phyloP scores from a whole-genome alignment of 2,797 vertebrate species.

The Crypturellus tataupa region DNA sequence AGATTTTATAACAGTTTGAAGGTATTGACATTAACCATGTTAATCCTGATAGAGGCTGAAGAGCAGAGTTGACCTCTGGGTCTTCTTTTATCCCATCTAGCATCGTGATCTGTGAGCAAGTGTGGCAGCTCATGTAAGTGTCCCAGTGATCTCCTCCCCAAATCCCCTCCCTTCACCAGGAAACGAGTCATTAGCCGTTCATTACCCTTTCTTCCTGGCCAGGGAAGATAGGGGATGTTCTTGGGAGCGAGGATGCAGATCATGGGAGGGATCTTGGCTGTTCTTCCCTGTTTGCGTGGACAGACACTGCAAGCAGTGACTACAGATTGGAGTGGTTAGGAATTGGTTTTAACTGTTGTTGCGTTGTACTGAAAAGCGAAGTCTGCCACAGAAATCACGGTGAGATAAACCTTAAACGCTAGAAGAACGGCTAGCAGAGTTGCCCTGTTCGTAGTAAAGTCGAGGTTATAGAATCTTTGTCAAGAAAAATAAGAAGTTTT shows the following conservation, averaged over 20 bases:
- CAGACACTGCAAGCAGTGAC: not conserved
- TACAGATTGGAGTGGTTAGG: not conserved
- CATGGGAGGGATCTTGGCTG: not conserved
- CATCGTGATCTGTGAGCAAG: not conserved
- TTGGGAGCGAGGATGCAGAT: not conserved
- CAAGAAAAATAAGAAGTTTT: not conserved
- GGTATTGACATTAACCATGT: not conserved
- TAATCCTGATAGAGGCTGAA: not conserved
- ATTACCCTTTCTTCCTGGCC: not conserved
- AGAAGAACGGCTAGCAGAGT: not conserved
- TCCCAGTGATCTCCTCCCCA: rapidly evolving
- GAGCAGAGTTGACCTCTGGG: not conserved
- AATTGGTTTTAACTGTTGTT: not conserved
- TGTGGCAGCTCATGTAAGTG: not conserved
- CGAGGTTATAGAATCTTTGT: not conserved
- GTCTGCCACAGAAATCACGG: not conserved
- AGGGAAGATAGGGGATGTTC: not conserved
- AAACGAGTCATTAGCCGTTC: not conserved
- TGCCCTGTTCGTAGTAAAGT: not conserved
- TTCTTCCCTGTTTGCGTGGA: not conserved
- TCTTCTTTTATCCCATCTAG: not conserved
- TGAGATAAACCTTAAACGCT: not conserved
- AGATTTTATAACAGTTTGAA: not conserved
- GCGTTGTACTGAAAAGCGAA: not conserved
- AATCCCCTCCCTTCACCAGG: not conserved